A percentile compares a stretch with the other conserved stretches of the same genome.
phyloP scores from a whole-genome alignment of 2,113 vertebrate genomes.

The Corvus hawaiiensis region DNA sequence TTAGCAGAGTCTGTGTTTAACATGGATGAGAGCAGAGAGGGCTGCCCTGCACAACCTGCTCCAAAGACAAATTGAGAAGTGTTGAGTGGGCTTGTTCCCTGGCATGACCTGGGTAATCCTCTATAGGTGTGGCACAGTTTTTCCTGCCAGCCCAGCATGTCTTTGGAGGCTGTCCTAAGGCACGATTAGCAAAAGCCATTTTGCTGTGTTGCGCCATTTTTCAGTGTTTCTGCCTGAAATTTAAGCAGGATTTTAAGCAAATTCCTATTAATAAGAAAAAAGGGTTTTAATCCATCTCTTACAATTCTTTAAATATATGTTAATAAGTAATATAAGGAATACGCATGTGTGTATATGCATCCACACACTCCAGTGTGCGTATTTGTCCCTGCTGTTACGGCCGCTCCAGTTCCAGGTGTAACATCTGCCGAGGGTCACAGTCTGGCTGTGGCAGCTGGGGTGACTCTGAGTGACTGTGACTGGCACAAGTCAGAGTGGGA shows the following conservation, averaged over 20 bases:
- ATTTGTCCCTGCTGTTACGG: not conserved
- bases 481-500: not conserved
- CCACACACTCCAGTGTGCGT: rapidly evolving
- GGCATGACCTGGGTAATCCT: not conserved
- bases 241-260: not conserved
- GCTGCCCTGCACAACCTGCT: rapidly evolving
- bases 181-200: not conserved
- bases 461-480: not conserved
- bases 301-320: not conserved
- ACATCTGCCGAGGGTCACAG: not conserved
- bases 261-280: not conserved
- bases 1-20: not conserved
- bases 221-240: not conserved
- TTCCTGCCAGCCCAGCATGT: not conserved
- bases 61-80: not conserved
- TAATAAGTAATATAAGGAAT: not conserved
- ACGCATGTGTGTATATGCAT: too few relatives aligned
- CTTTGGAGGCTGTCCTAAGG: not conserved
- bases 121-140: not conserved
- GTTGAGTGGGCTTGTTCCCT: not conserved
- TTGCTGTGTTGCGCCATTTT: not conserved
- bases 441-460: not conserved
- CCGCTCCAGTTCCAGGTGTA: not conserved
- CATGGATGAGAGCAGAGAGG: not conserved
- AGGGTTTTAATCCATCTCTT: not conserved